Evolutionary conservation across 2,113 vertebrate genomes (phyloP).

Genomic region (Pluvianellus socialis): DNA sequence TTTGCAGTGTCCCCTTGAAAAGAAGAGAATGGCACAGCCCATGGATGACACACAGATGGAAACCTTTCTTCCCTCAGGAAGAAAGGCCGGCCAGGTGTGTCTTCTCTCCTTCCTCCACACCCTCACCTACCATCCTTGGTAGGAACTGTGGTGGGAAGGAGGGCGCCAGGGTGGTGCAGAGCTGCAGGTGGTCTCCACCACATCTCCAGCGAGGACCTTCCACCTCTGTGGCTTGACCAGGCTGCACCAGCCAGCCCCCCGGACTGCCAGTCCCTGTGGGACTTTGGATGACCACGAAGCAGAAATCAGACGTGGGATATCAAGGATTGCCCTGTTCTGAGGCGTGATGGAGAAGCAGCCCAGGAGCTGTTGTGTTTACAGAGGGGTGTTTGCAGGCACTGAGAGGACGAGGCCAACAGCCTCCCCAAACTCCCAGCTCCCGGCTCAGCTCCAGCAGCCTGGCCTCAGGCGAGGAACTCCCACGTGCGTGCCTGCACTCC

Average conservation of each 20-base stretch:
- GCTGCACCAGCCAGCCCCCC: not conserved
- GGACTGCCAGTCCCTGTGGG: rapidly evolving
- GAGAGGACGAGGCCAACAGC: rapidly evolving
- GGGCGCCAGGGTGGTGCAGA: not conserved
- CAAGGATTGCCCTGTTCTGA: not conserved
- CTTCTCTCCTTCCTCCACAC: not conserved
- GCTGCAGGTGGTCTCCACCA: not conserved
- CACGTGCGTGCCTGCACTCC: not conserved
- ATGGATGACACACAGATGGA: not conserved
- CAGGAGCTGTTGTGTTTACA: not conserved
- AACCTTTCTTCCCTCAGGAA: not conserved
- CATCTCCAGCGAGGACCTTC: not conserved
- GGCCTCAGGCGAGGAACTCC: not conserved
- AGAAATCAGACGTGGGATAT: not conserved
- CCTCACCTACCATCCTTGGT: not conserved
- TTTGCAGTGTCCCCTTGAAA: not conserved
- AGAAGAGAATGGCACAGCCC: not conserved
- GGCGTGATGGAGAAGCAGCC: rapidly evolving
- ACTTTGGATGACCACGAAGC: rapidly evolving
- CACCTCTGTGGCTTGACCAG: not conserved
- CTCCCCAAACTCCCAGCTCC: not conserved
- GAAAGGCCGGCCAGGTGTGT: not conserved
- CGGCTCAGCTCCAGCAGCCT: not conserved
- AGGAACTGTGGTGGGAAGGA: not conserved
- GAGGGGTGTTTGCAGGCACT: not conserved